Evolutionary conservation across 2,113 vertebrate species (phyloP), one percentile per base, ranked within the genome.

Genomic region (Thymallus thymallus): DNA sequence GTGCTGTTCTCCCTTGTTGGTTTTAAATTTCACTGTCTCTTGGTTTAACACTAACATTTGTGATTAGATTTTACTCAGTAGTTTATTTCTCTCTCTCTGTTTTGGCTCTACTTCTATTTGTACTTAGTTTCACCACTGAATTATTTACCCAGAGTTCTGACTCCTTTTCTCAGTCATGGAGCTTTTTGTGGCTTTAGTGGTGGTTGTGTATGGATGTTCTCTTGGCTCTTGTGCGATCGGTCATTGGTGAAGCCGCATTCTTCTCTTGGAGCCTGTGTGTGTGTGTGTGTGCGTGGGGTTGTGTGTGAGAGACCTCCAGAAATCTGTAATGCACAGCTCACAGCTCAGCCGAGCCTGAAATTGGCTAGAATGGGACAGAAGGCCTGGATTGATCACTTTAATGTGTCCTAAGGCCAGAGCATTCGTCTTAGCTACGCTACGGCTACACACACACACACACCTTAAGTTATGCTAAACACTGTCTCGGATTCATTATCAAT

Each of bases 261-360:
- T 46, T 46, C 45, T 46, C 6, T 6, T 13, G 45, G 45, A 26
- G 41, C 4, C 2, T 45, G 41, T 45, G 41, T 45, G 41, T 45
- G 48, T 51, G 48, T 51, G 48, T 51, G 41, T 45, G 41, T 45
- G 41, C 2, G 41, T 45, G 48, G 0, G 14, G 16, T 14, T 4
- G 14, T 51, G 22, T 3, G 14, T n/a, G 2, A 1, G 9, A 68
- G n/a, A 22, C 81, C 78, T 74, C 22, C 35, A 84, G 80, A 86
- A 84, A 84, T 83, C 80, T 79, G 51, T 67, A 73, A 76, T 51
- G 62, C 68, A 75, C 75, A 65, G 85, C 77, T 87, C 79, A 89
- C n/a, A n/a, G n/a, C n/a, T n/a, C n/a, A n/a, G 69, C 78, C 69
- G 75, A 90, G 91, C 88, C 83, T 92, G 89, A 91, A 91, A 91